Evolutionary conservation across 1,140 invertebrate genomes (phyloP).

Genomic region (Neoseiulus cucumeris): DNA sequence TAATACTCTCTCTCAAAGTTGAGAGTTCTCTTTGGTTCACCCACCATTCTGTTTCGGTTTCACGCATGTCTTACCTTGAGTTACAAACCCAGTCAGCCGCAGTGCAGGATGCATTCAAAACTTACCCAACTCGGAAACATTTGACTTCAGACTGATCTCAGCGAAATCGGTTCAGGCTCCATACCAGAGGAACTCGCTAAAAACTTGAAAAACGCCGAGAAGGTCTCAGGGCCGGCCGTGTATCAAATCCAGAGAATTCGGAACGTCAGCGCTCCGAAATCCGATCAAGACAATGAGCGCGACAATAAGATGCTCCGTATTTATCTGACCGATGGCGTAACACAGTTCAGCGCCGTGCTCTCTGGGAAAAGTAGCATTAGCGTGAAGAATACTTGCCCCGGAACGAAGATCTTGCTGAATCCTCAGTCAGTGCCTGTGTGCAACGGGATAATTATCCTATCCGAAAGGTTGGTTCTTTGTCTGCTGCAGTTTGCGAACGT

Average conservation of each 20-base stretch:
- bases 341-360: conserved; percentile 52
- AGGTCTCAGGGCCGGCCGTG: conserved; percentile 45
- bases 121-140: background rate
- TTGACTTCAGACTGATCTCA: conserved; percentile 47
- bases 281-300: conserved; percentile 54
- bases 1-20: too few relatives aligned
- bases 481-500: too few relatives aligned
- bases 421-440: conserved; percentile 32
- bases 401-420: conserved; percentile 44
- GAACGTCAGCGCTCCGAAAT: conserved; percentile 70
- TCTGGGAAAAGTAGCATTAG: conserved; percentile 25
- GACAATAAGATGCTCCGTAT: conserved; percentile 25
- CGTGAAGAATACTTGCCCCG: conserved; percentile 48
- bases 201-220: conserved; percentile 20
- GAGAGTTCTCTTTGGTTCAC: too few relatives aligned
- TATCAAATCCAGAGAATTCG: conserved; percentile 67
- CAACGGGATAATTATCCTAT: conserved; percentile 49
- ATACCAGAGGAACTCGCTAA: conserved; percentile 24
- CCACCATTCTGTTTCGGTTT: too few relatives aligned
- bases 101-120: too few relatives aligned
- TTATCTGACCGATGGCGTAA: conserved; percentile 60
- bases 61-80: too few relatives aligned
- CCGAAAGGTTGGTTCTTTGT: conserved; percentile 25
- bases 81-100: too few relatives aligned
- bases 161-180: conserved; percentile 34